Evolutionary conservation across 2,797 vertebrate species (phyloP), one percentile per base, ranked within the genome.

Genomic region (Denticeps clupeoides): DNA sequence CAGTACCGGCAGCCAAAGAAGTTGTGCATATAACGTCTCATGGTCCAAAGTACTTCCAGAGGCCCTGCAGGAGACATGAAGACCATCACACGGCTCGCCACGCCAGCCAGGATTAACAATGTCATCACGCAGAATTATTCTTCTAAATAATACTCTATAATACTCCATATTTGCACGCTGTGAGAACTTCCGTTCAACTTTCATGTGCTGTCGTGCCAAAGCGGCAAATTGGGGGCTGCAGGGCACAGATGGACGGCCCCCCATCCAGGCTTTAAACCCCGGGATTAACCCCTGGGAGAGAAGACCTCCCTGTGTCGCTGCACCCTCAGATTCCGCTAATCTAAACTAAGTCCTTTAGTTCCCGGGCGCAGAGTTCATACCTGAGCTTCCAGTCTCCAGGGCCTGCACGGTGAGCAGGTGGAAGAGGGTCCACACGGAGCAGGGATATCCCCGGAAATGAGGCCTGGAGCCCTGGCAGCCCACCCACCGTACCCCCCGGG

Each of bases 381-480:
- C 73, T 64, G 68, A 53, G 27, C 27, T 43, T 12, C 32, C 42
- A 5, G 4, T 16, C 13, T 4, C 52, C 37, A 59, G 59, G 47
- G 62, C 90, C 63, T 90, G 87, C 16, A 90, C 80, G 0, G 91
- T 91, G 57, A 98, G 81, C 27, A 88, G 68, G 27, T 97, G 94
- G 76, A 93, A 97, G 27, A 97, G 69, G 3, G 80, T 84, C 93
- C 94, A 98, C 37, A 97, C 49, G 7, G 87, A 85, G 3, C 93
- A 97, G 11, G 93, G 91, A 40, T 87, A 97, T 35, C 89, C 81
- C 27, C 93, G 84, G 42, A 84, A 80, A 5, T 88, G 73, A 1
- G 79, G 69, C 32, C 82, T 71, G 0, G 87, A 89, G 18, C 94
- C 90, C 70, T 87, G 90, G 54, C 94, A 98, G 70, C 82, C 88